Conservation (phyloP, 2,113 vertebrate species). For the Labrus mixtus region DNA sequence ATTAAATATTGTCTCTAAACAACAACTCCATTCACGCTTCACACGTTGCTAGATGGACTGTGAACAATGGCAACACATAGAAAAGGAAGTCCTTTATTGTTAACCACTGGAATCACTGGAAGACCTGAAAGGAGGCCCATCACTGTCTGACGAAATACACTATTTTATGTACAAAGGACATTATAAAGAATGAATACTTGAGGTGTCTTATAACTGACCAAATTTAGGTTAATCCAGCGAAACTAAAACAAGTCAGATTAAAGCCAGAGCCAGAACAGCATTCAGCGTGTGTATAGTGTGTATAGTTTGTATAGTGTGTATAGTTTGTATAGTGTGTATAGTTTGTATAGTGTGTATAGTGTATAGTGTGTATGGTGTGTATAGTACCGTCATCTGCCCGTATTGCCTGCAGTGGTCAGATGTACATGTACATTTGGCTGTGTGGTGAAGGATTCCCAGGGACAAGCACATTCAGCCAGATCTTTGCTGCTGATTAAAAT, state of each 20-base stretch:
- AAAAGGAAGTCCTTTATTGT: too few relatives aligned
- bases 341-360: too few relatives aligned
- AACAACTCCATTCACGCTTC: too few relatives aligned
- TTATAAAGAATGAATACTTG: not conserved
- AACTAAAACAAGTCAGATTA: constrained; percentile 24
- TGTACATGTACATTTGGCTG: constrained; percentile 55
- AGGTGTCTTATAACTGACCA: not conserved
- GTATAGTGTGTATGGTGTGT: too few relatives aligned
- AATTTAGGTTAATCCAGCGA: not conserved
- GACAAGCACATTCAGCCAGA: constrained; percentile 75
- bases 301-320: too few relatives aligned
- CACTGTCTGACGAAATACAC: too few relatives aligned
- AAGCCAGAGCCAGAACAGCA: constrained; percentile 26
- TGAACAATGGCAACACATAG: too few relatives aligned
- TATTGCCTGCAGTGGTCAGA: constrained; percentile 67
- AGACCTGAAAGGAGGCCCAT: too few relatives aligned
- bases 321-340: too few relatives aligned
- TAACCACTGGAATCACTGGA: too few relatives aligned
- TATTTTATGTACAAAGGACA: not conserved
- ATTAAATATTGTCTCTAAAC: not conserved
- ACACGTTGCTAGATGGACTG: not conserved
- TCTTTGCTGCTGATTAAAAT: constrained; percentile 77
- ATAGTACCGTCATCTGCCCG: constrained; percentile 25
- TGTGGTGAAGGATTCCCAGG: constrained; percentile 77
- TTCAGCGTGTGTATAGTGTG: constrained; percentile 9